Evolutionary conservation across 2,113 vertebrate genomes (phyloP).

Genomic region (Ariopsis seemanni): DNA sequence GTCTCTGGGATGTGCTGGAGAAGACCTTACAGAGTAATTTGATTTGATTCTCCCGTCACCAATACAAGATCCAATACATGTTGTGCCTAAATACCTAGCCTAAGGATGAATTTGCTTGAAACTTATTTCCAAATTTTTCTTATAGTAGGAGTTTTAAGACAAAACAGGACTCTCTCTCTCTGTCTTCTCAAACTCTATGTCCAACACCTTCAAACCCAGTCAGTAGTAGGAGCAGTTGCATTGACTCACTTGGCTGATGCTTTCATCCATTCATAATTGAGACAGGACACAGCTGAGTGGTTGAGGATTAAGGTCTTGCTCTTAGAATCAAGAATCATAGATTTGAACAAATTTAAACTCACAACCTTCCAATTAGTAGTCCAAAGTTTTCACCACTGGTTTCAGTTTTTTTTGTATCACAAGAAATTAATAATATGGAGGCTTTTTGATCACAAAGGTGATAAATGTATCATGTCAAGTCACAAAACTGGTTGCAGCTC

Average conservation of each 20-base stretch:
- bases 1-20: no score
- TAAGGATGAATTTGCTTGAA: background rate
- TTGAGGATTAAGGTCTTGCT: background rate
- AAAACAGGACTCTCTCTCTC: slow-evolving; percentile 16
- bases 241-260: background rate
- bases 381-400: background rate
- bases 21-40: no score
- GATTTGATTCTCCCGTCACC: no score
- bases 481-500: background rate
- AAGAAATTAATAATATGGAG: slow-evolving; percentile 23
- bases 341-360: background rate
- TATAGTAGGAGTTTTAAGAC: slow-evolving; percentile 58
- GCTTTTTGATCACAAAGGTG: background rate
- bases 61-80: no score
- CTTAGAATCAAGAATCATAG: background rate
- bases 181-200: background rate
- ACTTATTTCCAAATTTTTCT: slow-evolving; percentile 50
- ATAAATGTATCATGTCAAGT: background rate
- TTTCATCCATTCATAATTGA: background rate
- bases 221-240: background rate
- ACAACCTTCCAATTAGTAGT: background rate
- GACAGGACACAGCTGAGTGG: background rate
- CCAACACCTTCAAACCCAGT: slow-evolving; percentile 7
- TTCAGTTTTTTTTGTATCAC: background rate
- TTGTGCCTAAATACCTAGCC: background rate